Evolutionary conservation across 1,140 invertebrate genomes (phyloP), one percentile per base, ranked within the genome.

Genomic region (Papilio helenus): DNA sequence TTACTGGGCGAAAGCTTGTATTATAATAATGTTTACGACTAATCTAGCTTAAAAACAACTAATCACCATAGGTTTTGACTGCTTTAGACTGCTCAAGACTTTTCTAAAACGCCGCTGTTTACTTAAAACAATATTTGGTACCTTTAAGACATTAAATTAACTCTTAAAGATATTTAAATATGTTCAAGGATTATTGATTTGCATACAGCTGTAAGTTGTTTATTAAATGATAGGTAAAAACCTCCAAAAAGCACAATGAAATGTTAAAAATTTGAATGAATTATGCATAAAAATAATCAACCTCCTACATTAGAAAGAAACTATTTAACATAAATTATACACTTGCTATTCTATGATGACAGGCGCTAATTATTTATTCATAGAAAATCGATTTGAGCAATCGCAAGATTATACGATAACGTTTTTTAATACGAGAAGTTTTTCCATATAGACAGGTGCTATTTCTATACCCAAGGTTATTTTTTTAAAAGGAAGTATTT

Each of bases 291-390:
- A 29, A 34, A 7, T 58, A 58, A 20, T 58, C n/a, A 23, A 23
- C 20, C 55, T 58, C 55, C 55, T 58, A 10, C 20, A 46, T 46
- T 46, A 46, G 10, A 46, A 46, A 46, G 44, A 46, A 46, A 46
- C 44, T 16, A 46, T 46, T 46, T 46, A 46, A 2, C 44, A 46
- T 46, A 46, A 46, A 46, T 46, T 46, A 46, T 14, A 46, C 44
- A 46, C 44, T 46, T 46, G 44, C 44, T 46, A 46, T 46, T 46
- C 10, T 16, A 46, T 46, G 2, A 12, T 46, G 44, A 46, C 44
- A 46, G 44, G 44, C 44, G 44, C 44, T 46, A 46, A 46, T 46
- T 44, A 74, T 46, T 74, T 74, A 72, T 72, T 72, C 71, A 44
- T 72, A 72, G 34, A 12, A 20, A 44, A 72, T 72, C 39, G 18